Conservation (phyloP, 2,113 vertebrate genomes). For the Glareola pratincola region DNA sequence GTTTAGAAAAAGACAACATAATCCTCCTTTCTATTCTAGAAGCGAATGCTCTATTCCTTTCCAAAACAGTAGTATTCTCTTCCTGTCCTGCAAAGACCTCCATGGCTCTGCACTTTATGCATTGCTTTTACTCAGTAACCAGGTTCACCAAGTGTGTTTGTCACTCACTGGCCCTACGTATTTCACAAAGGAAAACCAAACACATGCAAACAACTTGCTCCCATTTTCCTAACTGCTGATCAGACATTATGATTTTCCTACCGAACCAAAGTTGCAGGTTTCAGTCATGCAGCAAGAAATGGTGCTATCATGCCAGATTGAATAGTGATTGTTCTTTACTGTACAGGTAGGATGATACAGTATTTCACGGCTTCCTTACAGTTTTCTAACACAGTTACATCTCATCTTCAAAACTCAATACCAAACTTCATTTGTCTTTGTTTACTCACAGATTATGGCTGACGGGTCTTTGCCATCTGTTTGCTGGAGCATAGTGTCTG, state of each 20-base stretch:
- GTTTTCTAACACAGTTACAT: not conserved
- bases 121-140: not conserved
- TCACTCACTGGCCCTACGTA: not conserved
- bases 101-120: not conserved
- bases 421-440: not conserved
- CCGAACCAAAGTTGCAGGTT: not conserved
- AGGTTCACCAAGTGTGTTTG: not conserved
- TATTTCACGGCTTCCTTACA: not conserved
- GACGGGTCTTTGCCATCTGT: not conserved
- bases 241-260: not conserved
- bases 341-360: not conserved
- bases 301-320: not conserved
- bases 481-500: not conserved
- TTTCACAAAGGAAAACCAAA: not conserved
- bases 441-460: not conserved
- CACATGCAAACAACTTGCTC: not conserved
- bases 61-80: not conserved
- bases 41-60: not conserved
- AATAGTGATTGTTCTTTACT: not conserved
- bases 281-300: not conserved
- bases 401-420: not conserved
- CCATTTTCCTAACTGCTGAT: not conserved
- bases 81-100: not conserved
- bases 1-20: slow-evolving; percentile 9
- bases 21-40: not conserved